These are phyloP conservation scores for Holothuria scabra DNA, from an alignment of 53 echinoderm and acorn worm genomes.

Conservation along the genomic window DNA sequence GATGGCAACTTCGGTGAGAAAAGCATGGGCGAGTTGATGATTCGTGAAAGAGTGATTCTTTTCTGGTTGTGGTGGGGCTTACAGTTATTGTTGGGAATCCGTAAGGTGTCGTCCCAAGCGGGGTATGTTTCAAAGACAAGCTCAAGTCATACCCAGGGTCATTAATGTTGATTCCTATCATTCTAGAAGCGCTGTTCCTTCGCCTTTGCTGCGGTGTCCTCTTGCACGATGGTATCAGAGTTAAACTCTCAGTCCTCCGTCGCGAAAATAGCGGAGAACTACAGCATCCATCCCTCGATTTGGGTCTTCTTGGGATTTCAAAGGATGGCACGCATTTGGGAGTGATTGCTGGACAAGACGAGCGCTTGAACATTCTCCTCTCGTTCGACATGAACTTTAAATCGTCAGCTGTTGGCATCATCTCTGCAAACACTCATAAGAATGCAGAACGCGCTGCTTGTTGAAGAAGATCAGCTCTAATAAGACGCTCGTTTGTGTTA, in stretches of 20 bases:
- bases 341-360: slow-evolving; percentile 18
- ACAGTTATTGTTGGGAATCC: slow-evolving; percentile 57
- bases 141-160: slow-evolving; percentile 21
- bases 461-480: too few species aligned
- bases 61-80: slow-evolving; percentile 57
- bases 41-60: slow-evolving; percentile 64
- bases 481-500: too few species aligned
- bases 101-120: slow-evolving; percentile 30
- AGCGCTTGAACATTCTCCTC: not conserved
- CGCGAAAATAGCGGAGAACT: not conserved
- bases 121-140: slow-evolving; percentile 15
- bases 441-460: too few species aligned
- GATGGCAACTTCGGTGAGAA: not conserved
- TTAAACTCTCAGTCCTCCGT: slow-evolving; percentile 26
- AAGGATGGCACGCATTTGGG: slow-evolving; percentile 10
- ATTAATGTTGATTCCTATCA: not conserved
- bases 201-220: not conserved
- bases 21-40: not conserved
- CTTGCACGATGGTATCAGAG: not conserved
- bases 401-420: too few species aligned
- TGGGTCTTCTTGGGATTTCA: slow-evolving; percentile 32
- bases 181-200: not conserved
- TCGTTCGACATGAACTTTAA: too few species aligned
- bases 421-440: too few species aligned
- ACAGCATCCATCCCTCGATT: not conserved